Base-by-base conservation (phyloP, 2,888 invertebrate species). In the Scaptomyza tumidula region DNA sequence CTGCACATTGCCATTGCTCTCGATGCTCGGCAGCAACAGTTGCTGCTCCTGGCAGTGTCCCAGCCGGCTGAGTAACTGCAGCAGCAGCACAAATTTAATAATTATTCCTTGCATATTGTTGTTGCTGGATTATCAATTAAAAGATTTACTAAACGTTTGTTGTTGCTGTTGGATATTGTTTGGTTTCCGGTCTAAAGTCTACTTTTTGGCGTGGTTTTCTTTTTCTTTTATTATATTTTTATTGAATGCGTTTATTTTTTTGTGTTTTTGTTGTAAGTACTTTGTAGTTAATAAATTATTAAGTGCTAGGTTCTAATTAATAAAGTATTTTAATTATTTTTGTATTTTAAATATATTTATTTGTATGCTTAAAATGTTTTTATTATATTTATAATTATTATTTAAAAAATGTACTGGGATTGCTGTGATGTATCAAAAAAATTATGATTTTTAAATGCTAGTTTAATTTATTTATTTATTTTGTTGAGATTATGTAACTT, bases 161-260 rank as follows among this genome's bases (percentile, higher is more conserved):
- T 55, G 31, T 14, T 59, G n/a, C 41, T 60, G 60, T 41, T 61
- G 29, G n/a, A 29, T 49, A 31, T 67, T 16, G 43, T 43, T 72
- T 70, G 62, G 69, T 69, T 69, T 74, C 37, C 57, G 52, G 45
- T 62, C 52, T 75, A 75, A 35, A 78, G 74, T 70, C 87, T 88
- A 88, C 68, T 88, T 88, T 89, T 89, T 89, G 89, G 89, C 85
- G 75, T 88, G 71, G 66, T 64, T 65, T 43, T 53, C 39, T 19
- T 19, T 19, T 19, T 19, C 2, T 19, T 1, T 19, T 19, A 2
- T 2, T 19, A 19, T 19, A 1, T 19, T 19, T 19, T 1, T 80
- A 68, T 66, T 71, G 53, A 56, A 55, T 61, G 50, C 29, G 43
- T 24, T 39, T 39, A 27, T 43, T 60, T n/a, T 27, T 49, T 52